Base-by-base conservation (phyloP, 2,113 vertebrate species). In the Anhinga anhinga region DNA sequence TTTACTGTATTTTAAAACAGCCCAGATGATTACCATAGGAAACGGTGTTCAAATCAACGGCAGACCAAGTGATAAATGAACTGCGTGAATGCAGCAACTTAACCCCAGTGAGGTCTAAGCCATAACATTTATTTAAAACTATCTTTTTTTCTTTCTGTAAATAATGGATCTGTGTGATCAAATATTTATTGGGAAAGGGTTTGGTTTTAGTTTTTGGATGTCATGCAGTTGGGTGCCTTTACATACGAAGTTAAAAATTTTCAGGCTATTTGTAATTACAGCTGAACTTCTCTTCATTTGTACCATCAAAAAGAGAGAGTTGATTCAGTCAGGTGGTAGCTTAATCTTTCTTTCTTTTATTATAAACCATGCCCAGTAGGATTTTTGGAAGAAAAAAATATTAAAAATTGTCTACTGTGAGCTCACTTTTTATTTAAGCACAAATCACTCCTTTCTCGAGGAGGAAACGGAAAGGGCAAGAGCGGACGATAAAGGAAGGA, bases 61-160 rank as follows among this genome's bases (percentile, higher is more conserved):
- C 86, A 79, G 84, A 72, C 91, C 73, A 5, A 61, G 62, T 94
- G 96, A 96, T 96, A 89, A 96, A 97, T 83, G 82, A 94, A 70
- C 74, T 80, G 38, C 5, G 6, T 85, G 90, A 94, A 86, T 8
- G 36, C 36, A 86, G 79, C 82, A 86, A 70, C 88, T 95, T 95
- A 93, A 88, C 96, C 94, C 93, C 81, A 47, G 40, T 47, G 52
- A 92, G 30, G 66, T 63, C 84, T 86, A 73, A 96, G 67, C 89
- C 29, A 42, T 82, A 86, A 58, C 88, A 59, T 95, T 97, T 96
- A 72, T 95, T 95, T 95, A 70, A 94, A 61, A n/a, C 61, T 77
- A 52, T 72, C 42, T 38, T 88, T 40, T 81, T 52, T 90, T 67
- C 38, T 40, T 86, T 49, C 69, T 59, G 44, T 94, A 91, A 93